Evolutionary conservation across 2,113 vertebrate species (phyloP).

Genomic region (Sinosuthora webbiana): DNA sequence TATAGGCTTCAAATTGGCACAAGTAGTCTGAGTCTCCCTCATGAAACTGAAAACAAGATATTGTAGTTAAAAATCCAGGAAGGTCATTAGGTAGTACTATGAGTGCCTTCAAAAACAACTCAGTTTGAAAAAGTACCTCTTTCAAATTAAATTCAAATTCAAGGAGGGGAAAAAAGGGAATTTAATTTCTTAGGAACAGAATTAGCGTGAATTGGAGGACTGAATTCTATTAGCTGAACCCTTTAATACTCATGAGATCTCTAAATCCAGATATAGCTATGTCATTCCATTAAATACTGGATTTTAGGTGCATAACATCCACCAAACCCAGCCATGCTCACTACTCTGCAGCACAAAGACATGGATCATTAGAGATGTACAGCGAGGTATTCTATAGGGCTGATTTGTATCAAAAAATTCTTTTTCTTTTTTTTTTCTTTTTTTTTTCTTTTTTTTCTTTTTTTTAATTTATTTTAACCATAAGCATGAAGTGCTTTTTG

Average conservation of each 20-base stretch:
- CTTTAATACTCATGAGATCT: background rate
- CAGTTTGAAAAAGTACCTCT: background rate
- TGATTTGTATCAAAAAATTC: background rate
- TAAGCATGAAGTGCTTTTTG: background rate
- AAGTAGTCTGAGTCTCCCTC: background rate
- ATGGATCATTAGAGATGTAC: background rate
- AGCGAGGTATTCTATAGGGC: background rate
- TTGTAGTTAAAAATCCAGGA: background rate
- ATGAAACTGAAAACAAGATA: background rate
- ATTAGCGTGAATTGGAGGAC: background rate
- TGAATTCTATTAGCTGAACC: background rate
- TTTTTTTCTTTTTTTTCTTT: too few species aligned
- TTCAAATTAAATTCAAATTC: background rate
- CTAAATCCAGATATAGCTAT: background rate
- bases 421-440: too few species aligned
- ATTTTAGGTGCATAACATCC: background rate
- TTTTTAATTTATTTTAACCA: background rate
- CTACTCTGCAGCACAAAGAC: background rate
- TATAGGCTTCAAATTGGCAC: background rate
- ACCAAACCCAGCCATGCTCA: background rate
- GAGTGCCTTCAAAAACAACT: background rate
- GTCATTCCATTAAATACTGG: background rate
- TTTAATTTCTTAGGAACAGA: background rate
- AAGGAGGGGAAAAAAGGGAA: accelerated
- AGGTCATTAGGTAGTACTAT: background rate